Evolutionary conservation across 2,888 invertebrate species (phyloP).

Genomic region (Pristionchus japonicus): DNA sequence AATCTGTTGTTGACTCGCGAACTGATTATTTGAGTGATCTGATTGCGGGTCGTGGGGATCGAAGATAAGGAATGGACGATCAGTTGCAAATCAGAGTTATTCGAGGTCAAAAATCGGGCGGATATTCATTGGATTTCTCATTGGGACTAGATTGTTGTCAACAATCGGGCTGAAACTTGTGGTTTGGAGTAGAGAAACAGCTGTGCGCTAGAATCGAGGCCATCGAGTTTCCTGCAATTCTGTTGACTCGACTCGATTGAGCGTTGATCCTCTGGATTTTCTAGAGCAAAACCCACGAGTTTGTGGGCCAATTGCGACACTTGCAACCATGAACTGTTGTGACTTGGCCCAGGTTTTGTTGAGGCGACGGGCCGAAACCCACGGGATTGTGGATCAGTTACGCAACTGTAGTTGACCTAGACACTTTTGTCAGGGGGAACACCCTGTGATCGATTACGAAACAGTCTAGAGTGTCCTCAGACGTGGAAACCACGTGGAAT

Average conservation of each 20-base stretch:
- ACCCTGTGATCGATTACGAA: no score
- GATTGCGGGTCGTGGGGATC: background rate
- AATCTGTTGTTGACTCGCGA: background rate
- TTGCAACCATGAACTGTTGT: background rate
- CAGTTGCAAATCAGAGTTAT: no score
- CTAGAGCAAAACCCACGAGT: no score
- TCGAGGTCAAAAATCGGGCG: no score
- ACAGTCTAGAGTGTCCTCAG: no score
- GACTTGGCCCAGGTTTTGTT: background rate
- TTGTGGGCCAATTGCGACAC: background rate
- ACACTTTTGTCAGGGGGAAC: no score
- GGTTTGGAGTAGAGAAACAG: background rate
- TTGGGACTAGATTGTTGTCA: no score
- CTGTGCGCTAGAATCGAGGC: background rate
- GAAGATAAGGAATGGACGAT: background rate
- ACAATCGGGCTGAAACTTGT: background rate
- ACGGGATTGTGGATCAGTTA: no score
- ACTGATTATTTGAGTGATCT: background rate
- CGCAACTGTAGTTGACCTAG: no score
- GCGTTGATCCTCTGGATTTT: background rate
- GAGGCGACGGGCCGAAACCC: no score
- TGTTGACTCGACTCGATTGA: background rate
- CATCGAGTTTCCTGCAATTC: background rate
- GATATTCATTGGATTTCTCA: no score
- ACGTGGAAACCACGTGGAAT: no score